A percentile compares a stretch with the other conserved stretches of the same genome.
These are phyloP conservation scores for Odontocerum albicorne DNA, from an alignment of 2,888 invertebrate species.

Conservation along the genomic window DNA sequence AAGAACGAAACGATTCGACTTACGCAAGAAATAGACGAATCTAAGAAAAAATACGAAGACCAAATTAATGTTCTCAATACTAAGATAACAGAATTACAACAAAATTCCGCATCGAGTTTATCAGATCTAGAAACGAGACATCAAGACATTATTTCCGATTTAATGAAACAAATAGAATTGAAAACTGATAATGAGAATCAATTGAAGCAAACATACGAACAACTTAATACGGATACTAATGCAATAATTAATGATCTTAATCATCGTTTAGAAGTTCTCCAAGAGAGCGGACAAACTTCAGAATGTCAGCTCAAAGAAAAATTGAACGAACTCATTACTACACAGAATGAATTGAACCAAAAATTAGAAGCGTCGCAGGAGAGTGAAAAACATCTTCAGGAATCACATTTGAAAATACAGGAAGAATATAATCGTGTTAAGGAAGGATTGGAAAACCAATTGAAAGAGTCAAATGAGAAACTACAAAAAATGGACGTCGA, in stretches of 20 bases:
- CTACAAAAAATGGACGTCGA: conserved; percentile 44
- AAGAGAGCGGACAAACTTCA: conserved; percentile 51
- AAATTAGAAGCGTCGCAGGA: conserved; percentile 54
- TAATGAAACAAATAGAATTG: conserved; percentile 50
- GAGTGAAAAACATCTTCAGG: conserved; percentile 55
- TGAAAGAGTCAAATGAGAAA: conserved; percentile 46
- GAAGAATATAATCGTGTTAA: conserved; percentile 52
- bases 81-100: conserved; percentile 42
- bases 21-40: conserved; percentile 47
- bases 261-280: conserved; percentile 50
- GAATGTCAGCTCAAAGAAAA: conserved; percentile 55
- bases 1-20: conserved; percentile 48
- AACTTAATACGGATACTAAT: conserved; percentile 48
- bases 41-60: conserved; percentile 46
- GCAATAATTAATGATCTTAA: conserved; percentile 53
- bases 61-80: conserved; percentile 49
- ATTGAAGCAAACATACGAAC: conserved; percentile 46
- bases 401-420: conserved; percentile 51
- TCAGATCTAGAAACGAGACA: conserved; percentile 45
- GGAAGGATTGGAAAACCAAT: conserved; percentile 48
- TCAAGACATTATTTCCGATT: conserved; percentile 50
- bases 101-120: conserved; percentile 31
- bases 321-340: conserved; percentile 53
- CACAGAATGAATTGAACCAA: conserved; percentile 54
- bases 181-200: conserved; percentile 50